Evolutionary conservation across 2,113 vertebrate genomes (phyloP).

Genomic region (Pelecanus crispus): DNA sequence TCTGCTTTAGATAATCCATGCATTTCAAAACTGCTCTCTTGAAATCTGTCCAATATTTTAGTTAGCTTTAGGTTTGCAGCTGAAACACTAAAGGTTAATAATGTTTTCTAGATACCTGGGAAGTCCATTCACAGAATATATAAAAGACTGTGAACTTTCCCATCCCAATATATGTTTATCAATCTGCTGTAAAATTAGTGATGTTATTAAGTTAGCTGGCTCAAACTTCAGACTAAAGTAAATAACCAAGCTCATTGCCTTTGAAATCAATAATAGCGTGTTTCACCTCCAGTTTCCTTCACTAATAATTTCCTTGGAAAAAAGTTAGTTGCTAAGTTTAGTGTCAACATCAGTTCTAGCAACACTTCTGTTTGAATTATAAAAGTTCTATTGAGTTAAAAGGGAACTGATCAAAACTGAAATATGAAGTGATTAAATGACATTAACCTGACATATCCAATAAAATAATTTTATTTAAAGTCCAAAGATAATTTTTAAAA

Average conservation of each 20-base stretch:
- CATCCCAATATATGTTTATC: background rate
- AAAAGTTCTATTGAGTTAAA: background rate
- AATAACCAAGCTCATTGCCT: slow-evolving; percentile 15
- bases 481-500: slow-evolving; percentile 3
- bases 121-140: background rate
- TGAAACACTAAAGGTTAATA: background rate
- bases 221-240: background rate
- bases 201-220: background rate
- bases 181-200: background rate
- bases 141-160: background rate
- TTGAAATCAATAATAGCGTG: background rate
- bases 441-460: background rate
- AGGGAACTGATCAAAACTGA: background rate
- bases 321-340: background rate
- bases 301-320: background rate
- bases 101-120: background rate
- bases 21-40: background rate
- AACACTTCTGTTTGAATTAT: background rate
- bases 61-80: background rate
- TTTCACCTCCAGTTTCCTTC: background rate
- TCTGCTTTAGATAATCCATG: background rate
- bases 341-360: background rate
- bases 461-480: background rate
- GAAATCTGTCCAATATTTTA: background rate
- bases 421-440: background rate